Conservation (phyloP, 2,797 vertebrate genomes). For the Falco biarmicus region DNA sequence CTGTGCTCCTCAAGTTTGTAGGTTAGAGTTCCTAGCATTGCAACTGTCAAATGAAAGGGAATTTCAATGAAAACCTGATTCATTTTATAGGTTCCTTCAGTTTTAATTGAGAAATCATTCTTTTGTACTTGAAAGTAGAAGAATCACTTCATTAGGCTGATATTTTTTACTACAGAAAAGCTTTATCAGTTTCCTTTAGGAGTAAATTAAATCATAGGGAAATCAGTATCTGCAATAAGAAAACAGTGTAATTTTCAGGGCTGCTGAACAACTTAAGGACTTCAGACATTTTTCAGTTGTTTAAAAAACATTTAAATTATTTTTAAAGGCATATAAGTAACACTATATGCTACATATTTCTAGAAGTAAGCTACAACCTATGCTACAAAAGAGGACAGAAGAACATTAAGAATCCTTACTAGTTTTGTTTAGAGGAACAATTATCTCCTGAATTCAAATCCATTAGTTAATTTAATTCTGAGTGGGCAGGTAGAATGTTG, state of each 20-base stretch:
- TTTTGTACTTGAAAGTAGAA: not conserved
- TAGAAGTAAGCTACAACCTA: not conserved
- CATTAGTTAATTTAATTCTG: not conserved
- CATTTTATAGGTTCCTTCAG: not conserved
- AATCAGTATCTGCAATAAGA: constrained; percentile 35
- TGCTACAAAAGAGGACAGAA: not conserved
- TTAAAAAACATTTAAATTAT: not conserved
- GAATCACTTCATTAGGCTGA: not conserved
- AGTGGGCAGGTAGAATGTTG: not conserved
- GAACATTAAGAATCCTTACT: not conserved
- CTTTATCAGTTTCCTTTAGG: not conserved
- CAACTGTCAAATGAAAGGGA: not conserved
- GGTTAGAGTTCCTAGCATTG: not conserved
- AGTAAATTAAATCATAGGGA: constrained; percentile 9
- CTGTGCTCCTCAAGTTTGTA: not conserved
- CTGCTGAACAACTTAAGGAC: not conserved
- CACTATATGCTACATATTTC: not conserved
- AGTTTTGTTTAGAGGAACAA: not conserved
- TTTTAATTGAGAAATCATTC: not conserved
- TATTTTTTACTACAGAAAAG: not conserved
- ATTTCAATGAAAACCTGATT: not conserved
- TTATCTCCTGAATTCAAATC: not conserved
- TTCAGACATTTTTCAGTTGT: not conserved
- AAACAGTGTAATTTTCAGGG: constrained; percentile 9
- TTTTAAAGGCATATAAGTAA: not conserved